phyloP scores from a whole-genome alignment of 2,888 invertebrate species.

The Acanthacorydalis orientalis region DNA sequence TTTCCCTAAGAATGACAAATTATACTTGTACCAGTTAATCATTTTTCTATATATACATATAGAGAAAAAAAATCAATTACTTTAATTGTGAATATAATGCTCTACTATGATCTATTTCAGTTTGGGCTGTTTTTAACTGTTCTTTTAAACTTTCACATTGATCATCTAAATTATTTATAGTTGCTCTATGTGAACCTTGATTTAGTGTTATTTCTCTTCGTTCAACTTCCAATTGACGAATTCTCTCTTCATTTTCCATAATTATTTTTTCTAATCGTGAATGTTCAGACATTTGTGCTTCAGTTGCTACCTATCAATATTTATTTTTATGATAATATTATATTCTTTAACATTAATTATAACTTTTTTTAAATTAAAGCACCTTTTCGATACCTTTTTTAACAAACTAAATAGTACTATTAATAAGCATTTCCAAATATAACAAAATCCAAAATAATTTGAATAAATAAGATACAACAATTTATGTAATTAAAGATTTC shows the following conservation, averaged over 20 bases:
- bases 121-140: constrained; percentile 30
- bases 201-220: constrained; percentile 33
- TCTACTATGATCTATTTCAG: constrained; percentile 34
- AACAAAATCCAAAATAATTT: no score
- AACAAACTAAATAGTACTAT: no score
- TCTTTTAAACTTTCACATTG: constrained; percentile 33
- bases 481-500: no score
- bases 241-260: constrained; percentile 29
- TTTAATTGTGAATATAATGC: constrained; percentile 39
- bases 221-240: constrained; percentile 35
- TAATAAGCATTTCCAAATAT: no score
- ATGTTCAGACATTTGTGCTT: constrained; percentile 30
- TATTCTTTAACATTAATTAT: no score
- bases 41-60: no score
- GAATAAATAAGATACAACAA: no score
- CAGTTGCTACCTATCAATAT: constrained; percentile 14
- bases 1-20: no score
- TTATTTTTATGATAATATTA: no score
- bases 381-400: no score
- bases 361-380: no score
- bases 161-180: constrained; percentile 34
- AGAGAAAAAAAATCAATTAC: constrained; percentile 21
- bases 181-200: constrained; percentile 31
- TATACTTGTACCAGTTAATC: no score
- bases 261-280: constrained; percentile 30